Percentiles rank a stretch among this genome's conserved stretches.
Evolutionary conservation across 2,113 vertebrate species (phyloP).

Genomic region (Chionodraco myersi): DNA sequence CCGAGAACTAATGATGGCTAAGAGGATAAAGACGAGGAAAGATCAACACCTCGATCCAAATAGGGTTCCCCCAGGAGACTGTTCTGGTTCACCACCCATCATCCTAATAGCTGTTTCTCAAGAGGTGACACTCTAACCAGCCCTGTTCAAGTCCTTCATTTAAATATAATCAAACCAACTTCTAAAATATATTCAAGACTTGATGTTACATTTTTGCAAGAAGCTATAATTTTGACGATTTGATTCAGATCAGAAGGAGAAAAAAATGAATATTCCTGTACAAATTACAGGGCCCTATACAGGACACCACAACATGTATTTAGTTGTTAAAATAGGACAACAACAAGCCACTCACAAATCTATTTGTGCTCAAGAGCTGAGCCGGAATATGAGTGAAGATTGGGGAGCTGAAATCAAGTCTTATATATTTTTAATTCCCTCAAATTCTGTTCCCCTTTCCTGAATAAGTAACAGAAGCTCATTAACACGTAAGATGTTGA

Average conservation of each 20-base stretch:
- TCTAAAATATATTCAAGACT: not conserved
- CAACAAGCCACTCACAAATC: not conserved
- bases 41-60: not conserved
- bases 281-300: not conserved
- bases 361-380: not conserved
- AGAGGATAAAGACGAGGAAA: constrained; percentile 1
- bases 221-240: not conserved
- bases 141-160: not conserved
- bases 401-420: not conserved
- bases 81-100: constrained; percentile 8
- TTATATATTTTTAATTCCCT: not conserved
- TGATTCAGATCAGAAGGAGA: not conserved
- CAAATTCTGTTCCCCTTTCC: not conserved
- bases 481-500: not conserved
- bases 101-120: constrained; percentile 23
- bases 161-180: not conserved
- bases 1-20: constrained; percentile 15
- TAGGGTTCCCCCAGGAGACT: not conserved
- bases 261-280: not conserved
- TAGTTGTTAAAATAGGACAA: not conserved
- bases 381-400: not conserved
- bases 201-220: not conserved
- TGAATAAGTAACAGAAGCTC: not conserved
- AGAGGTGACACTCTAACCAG: constrained; percentile 9
- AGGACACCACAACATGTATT: not conserved